A percentile compares a stretch with the other conserved stretches of the same genome.
These are phyloP conservation scores for Jaculus jaculus DNA, from an alignment of 2,113 vertebrate genomes.

Conservation along the genomic window DNA sequence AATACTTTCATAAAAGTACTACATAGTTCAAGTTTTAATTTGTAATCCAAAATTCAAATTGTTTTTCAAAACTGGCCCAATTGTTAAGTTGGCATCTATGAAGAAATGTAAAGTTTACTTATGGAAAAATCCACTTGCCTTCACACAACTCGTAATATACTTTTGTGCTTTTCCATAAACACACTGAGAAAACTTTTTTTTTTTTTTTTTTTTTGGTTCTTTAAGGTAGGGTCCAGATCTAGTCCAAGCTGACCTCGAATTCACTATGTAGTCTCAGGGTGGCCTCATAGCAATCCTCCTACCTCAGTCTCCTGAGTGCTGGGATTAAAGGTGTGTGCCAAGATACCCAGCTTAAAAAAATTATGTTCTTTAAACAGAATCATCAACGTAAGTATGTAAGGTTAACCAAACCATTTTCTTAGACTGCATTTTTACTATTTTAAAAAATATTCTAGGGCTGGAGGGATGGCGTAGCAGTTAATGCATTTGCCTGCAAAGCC, in stretches of 20 bases:
- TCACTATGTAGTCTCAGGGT: no score
- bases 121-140: slow-evolving; percentile 26
- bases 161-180: neutral
- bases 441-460: no score
- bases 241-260: no score
- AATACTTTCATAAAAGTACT: neutral
- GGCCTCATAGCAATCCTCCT: no score
- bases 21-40: slow-evolving; percentile 34
- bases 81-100: slow-evolving; percentile 50
- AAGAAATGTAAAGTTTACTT: slow-evolving; percentile 26
- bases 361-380: neutral
- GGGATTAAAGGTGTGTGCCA: no score
- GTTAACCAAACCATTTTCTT: neutral
- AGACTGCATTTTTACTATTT: neutral
- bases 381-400: neutral
- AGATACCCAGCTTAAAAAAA: no score
- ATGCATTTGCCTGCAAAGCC: no score
- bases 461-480: no score
- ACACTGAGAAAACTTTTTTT: no score
- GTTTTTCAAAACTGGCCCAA: slow-evolving; percentile 39
- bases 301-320: no score
- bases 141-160: neutral
- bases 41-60: slow-evolving; percentile 23
- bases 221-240: no score
- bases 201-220: no score